Base-by-base conservation (phyloP, 2,113 vertebrate genomes). In the Alethe diademata region DNA sequence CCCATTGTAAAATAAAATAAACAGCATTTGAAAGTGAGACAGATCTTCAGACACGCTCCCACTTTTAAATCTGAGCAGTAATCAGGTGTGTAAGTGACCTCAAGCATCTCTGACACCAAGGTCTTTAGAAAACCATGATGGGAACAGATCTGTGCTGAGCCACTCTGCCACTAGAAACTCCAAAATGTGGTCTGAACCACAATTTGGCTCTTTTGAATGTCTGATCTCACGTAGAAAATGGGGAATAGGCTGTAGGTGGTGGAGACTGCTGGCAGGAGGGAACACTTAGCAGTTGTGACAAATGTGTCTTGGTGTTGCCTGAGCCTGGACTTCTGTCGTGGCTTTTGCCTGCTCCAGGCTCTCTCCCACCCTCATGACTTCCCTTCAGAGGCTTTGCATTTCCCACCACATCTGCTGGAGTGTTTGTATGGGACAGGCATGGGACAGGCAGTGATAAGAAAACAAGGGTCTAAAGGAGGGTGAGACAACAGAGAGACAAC, bases 381-480 rank as follows among this genome's bases (percentile, higher is more conserved):
- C 51, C 26, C 51, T 64, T 75, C 48, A 70, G 92, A 73, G 54
- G 64, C 56, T 92, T 58, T 79, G 54, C 54, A 54, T 85, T 95
- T 95, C 79, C 72, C 64, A 86, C 75, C 71, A 74, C 90, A 92
- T 91, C 87, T 93, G 92, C 64, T 90, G 78, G 51, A 86, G 79
- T 64, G 75, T 74, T 86, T 83, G 75, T 14, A 53, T 25, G 31
- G 76, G 67, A 75, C 58, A 81, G 67, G 75, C 84, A 43, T 15
- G 18, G 80, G 54, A 67, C 47, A 88, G 71, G 79, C 83, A 66
- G 64, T 1, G 88, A 88, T 83, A 96, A 90, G 78, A 93, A 95
- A 96, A 96, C 92, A 95, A 93, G 85, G 56, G 88, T n/a, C 92
- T 78, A 86, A 83, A 78, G 54, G 88, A 94, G 50, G 33, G 33